These are phyloP conservation scores for Sicus ferrugineus DNA, from an alignment of 2,888 invertebrate species.

Conservation along the genomic window DNA sequence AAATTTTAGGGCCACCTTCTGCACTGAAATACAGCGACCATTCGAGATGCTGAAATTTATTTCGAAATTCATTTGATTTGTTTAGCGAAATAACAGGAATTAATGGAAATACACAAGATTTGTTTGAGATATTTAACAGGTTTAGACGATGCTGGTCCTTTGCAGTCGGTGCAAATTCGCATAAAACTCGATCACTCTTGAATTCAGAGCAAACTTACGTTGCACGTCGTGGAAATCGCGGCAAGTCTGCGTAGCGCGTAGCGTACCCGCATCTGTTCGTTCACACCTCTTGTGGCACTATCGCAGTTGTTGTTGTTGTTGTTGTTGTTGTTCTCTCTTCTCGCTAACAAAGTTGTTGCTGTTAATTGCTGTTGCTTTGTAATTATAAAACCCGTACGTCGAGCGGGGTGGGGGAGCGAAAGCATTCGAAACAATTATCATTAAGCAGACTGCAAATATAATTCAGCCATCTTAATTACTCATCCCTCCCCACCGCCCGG, in stretches of 20 bases:
- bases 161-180: too few species aligned
- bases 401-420: background rate
- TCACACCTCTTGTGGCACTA: background rate
- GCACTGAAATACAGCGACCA: background rate
- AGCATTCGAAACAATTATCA: slow-evolving; percentile 34
- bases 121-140: too few species aligned
- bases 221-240: too few species aligned
- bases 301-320: background rate
- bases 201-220: too few species aligned
- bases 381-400: background rate
- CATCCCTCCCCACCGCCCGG: background rate
- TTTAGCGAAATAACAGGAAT: too few species aligned
- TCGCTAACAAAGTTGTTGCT: background rate
- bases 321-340: background rate
- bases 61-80: too few species aligned
- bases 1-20: background rate
- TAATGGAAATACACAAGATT: too few species aligned
- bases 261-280: slow-evolving; percentile 18
- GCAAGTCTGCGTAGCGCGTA: too few species aligned
- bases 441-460: slow-evolving; percentile 33
- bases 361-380: slow-evolving; percentile 10
- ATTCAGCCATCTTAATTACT: slow-evolving; percentile 35
- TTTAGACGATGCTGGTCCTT: too few species aligned
- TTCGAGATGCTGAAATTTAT: too few species aligned
- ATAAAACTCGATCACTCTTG: too few species aligned